A percentile compares a stretch with the other conserved stretches of the same genome.
Evolutionary conservation across 2,888 invertebrate genomes (phyloP).

Genomic region (Aphelenchoides bicaudatus): DNA sequence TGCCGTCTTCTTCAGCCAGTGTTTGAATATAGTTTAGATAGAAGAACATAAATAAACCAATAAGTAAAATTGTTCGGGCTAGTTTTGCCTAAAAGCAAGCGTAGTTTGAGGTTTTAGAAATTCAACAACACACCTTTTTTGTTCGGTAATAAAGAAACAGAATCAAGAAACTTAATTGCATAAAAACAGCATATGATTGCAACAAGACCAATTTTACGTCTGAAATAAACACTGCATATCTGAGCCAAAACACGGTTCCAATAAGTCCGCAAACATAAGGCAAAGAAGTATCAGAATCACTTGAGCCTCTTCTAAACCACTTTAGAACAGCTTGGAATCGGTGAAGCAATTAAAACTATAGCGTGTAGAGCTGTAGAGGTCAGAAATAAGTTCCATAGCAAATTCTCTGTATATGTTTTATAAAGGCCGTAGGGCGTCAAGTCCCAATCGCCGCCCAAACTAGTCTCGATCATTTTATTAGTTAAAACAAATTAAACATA

Average conservation of each 20-base stretch:
- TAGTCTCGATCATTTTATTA: background rate
- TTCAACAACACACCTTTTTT: conserved; percentile 47
- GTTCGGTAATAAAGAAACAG: conserved; percentile 49
- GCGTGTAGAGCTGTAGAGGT: conserved; percentile 58
- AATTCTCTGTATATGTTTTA: conserved; percentile 51
- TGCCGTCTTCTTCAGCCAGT: conserved; percentile 48
- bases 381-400: conserved; percentile 54
- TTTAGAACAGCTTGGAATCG: conserved; percentile 59
- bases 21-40: conserved; percentile 45
- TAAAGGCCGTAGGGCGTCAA: conserved; percentile 37
- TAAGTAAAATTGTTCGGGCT: conserved; percentile 35
- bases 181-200: conserved; percentile 48
- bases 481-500: background rate
- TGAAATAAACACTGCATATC: conserved; percentile 55
- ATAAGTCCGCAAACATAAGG: conserved; percentile 54
- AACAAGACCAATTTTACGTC: conserved; percentile 53
- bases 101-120: too few relatives aligned
- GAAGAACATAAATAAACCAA: conserved; percentile 34
- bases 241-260: conserved; percentile 53
- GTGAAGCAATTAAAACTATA: conserved; percentile 55
- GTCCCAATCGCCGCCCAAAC: conserved; percentile 16
- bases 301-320: conserved; percentile 51
- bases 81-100: too few relatives aligned
- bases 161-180: conserved; percentile 53
- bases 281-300: conserved; percentile 52